phyloP scores from a whole-genome alignment of 2,888 invertebrate genomes.

The Gisinianus flammeolus region DNA sequence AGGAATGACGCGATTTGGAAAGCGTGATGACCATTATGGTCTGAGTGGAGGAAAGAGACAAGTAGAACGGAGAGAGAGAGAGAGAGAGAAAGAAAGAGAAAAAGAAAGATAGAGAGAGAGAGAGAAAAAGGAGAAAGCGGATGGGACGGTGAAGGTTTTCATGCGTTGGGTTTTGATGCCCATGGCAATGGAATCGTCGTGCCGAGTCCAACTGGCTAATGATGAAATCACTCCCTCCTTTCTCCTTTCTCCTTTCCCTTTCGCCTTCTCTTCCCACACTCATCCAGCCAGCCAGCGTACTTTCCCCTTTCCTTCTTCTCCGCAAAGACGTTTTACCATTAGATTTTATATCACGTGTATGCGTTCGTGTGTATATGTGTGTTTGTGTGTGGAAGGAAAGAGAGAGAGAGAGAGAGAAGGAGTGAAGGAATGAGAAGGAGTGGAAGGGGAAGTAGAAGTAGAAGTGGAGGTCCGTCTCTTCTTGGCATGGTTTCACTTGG shows the following conservation, averaged over 20 bases:
- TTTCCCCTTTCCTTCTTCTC: too few species aligned
- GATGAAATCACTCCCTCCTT: conserved; percentile 1
- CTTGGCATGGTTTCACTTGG: too few species aligned
- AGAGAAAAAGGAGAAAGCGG: neutral
- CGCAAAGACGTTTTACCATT: too few species aligned
- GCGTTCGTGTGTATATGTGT: too few species aligned
- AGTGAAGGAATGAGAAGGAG: too few species aligned
- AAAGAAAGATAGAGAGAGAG: neutral
- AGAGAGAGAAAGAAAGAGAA: neutral
- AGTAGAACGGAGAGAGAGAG: neutral
- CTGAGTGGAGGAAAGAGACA: neutral
- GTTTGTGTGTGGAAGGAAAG: too few species aligned
- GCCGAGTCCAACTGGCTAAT: neutral
- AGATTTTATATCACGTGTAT: too few species aligned
- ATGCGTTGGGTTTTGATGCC: neutral
- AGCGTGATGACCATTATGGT: neutral
- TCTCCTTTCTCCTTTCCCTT: neutral
- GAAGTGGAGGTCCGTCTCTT: too few species aligned
- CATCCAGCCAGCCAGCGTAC: too few species aligned
- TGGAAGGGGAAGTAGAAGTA: too few species aligned
- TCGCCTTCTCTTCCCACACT: neutral
- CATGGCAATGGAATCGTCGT: neutral
- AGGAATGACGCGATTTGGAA: neutral
- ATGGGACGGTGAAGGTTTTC: neutral
- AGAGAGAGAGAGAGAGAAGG: too few species aligned